Base-by-base conservation (phyloP, 2,888 invertebrate genomes). In the Hydriomena furcata region DNA sequence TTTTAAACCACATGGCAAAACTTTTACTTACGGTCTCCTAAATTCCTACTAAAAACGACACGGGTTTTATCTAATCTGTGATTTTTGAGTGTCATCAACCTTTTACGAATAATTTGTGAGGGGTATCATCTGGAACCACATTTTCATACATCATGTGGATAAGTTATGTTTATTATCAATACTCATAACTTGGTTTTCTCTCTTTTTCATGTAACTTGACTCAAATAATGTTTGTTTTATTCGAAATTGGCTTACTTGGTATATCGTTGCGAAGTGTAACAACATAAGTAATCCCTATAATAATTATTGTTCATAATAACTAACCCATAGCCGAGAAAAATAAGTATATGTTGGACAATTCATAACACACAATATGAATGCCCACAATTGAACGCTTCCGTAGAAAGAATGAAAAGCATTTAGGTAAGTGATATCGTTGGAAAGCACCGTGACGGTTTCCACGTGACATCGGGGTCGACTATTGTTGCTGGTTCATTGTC, bases 381-480 rank as follows among this genome's bases (percentile, higher is more conserved):
- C 58, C 55, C 61, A 58, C 55, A 58, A 51, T 55, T 65, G 55
- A 45, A 43, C 60, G 52, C 62, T 60, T 52, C 51, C 63, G 49
- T 52, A 58, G 70, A 66, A 56, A 66, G 60, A 69, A 71, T 62
- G 67, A 71, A 70, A 71, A 63, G 69, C 71, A 71, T 70, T 68
- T 75, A 72, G 70, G 61, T 72, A 68, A 69, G 73, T 70, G 76
- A 82, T 80, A 79, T 76, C 73, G 76, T 76, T 84, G 83, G 87
- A 88, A 87, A 88, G 88, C 79, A 61, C 52, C 70, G 88, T 86
- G 80, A 87, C 75, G 79, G 88, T 89, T 89, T 87, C 87, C 88
- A 88, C 86, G 84, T 73, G 74, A 75, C 73, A 82, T 82, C 72
- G 83, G 71, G 85, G 85, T 84, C 86, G 76, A 35, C 71, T 61